phyloP scores from a whole-genome alignment of 2,888 invertebrate species.

The Drosophila falleni region DNA sequence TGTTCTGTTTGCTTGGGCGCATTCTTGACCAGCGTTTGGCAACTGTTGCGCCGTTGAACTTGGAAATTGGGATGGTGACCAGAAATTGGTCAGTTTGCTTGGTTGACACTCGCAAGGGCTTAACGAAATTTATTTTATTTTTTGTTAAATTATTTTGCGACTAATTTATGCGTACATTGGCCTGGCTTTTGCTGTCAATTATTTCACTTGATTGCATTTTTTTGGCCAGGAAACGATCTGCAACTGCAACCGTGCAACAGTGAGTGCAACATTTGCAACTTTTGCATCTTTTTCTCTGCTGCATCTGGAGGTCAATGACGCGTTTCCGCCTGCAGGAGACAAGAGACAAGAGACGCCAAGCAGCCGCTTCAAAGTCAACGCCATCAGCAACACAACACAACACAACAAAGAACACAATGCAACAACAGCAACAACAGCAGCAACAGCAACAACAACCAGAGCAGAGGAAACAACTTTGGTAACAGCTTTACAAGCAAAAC shows the following conservation, averaged over 20 bases:
- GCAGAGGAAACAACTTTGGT: constrained; percentile 27
- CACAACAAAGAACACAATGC: constrained; percentile 37
- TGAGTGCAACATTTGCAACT: constrained; percentile 7
- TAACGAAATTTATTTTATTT: constrained; percentile 11
- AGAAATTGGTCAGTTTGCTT: constrained; percentile 6
- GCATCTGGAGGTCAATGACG: constrained; percentile 66
- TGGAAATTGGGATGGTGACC: constrained; percentile 27
- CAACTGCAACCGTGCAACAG: constrained; percentile 19
- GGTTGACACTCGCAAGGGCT: constrained; percentile 45
- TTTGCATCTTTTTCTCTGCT: constrained; percentile 22
- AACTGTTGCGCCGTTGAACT: constrained; percentile 54
- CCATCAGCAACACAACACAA: constrained; percentile 45
- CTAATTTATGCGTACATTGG: constrained; percentile 72
- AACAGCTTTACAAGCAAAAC: constrained; percentile 50
- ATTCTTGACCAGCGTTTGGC: constrained; percentile 56
- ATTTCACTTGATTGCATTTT: constrained; percentile 59
- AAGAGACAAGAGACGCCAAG: constrained; percentile 48
- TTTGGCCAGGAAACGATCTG: constrained; percentile 17
- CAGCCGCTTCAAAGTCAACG: constrained; percentile 61
- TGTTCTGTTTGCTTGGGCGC: constrained; percentile 37
- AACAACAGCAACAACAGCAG: constrained; percentile 35
- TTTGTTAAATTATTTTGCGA: constrained; percentile 16
- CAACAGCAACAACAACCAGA: constrained; percentile 29
- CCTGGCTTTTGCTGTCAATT: constrained; percentile 38
- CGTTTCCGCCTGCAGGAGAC: constrained; percentile 46